Evolutionary conservation across 2,113 vertebrate genomes (phyloP).

Genomic region (Entosphenus tridentatus): DNA sequence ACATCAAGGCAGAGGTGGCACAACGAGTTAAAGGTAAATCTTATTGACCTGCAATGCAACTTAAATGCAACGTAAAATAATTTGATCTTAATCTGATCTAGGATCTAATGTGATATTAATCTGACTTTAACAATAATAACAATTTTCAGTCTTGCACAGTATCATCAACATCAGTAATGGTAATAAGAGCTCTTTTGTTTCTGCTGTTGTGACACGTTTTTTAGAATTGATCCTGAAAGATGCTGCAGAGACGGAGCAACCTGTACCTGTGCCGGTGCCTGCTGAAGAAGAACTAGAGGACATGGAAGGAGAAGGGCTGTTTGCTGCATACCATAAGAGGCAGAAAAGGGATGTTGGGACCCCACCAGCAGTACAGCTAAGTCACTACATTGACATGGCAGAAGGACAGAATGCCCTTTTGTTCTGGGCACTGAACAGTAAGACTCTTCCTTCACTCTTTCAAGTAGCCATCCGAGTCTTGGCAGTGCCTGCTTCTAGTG

Average conservation of each 20-base stretch:
- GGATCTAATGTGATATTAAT: too few relatives aligned
- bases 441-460: slow-evolving; percentile 8
- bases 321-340: slow-evolving; percentile 12
- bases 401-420: slow-evolving; percentile 12
- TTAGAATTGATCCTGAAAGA: slow-evolving; percentile 11
- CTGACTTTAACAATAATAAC: too few relatives aligned
- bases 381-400: slow-evolving; percentile 11
- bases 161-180: too few relatives aligned
- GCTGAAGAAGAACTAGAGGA: slow-evolving; percentile 8
- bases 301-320: slow-evolving; percentile 9
- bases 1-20: slow-evolving; percentile 9
- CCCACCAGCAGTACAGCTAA: slow-evolving; percentile 11
- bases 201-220: too few relatives aligned
- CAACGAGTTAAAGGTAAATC: slow-evolving; percentile 11
- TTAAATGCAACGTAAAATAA: background rate
- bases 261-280: slow-evolving; percentile 3
- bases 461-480: background rate
- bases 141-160: too few relatives aligned
- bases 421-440: slow-evolving; percentile 12
- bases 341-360: slow-evolving; percentile 8
- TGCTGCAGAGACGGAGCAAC: slow-evolving; percentile 10
- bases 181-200: too few relatives aligned
- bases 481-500: slow-evolving; percentile 10
- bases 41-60: slow-evolving; percentile 1
- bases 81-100: background rate